These are phyloP conservation scores for Gorsachius goisagi DNA, from an alignment of 2,113 vertebrate genomes.

Conservation along the genomic window DNA sequence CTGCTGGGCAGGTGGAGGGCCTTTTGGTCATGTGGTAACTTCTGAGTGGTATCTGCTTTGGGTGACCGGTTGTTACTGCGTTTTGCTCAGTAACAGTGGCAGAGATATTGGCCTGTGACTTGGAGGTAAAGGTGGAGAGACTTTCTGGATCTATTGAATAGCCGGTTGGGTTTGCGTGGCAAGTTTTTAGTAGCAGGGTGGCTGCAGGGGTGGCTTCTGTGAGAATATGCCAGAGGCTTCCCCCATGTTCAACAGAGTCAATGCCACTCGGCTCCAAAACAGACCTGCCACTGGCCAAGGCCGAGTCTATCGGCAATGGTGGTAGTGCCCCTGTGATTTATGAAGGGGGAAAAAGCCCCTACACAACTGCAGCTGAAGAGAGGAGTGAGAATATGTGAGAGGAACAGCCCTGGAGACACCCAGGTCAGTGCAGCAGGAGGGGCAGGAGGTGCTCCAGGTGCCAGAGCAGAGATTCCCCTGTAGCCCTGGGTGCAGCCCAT, in stretches of 20 bases:
- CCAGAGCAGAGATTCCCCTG: not conserved
- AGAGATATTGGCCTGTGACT: not conserved
- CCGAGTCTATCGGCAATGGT: rapidly evolving
- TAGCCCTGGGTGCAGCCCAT: not conserved
- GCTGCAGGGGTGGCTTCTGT: not conserved
- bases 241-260: not conserved
- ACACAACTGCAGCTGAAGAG: not conserved
- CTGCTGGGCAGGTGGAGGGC: not conserved
- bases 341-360: not conserved
- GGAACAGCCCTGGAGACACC: not conserved
- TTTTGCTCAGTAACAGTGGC: not conserved
- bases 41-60: not conserved
- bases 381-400: not conserved
- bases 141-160: not conserved
- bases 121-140: not conserved
- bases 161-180: not conserved
- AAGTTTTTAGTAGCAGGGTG: not conserved
- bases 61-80: not conserved
- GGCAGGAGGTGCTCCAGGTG: not conserved
- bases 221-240: not conserved
- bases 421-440: not conserved
- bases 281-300: not conserved
- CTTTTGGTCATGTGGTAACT: not conserved
- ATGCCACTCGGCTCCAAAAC: not conserved
- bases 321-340: not conserved